Conservation (phyloP, 2,888 invertebrate genomes). For the Melanophora roralis region DNA sequence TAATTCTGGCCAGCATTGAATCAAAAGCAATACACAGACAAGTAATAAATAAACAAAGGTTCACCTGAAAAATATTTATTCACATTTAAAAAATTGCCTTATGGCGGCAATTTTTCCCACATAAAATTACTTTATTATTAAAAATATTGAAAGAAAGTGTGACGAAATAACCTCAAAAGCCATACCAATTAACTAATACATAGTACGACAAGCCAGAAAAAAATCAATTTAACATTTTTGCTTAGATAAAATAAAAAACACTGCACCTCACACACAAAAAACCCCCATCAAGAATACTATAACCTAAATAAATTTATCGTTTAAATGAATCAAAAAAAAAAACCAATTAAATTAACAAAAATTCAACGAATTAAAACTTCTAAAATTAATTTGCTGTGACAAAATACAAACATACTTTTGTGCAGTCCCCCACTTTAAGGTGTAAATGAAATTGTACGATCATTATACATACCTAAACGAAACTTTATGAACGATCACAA, state of each 20-base stretch:
- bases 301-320: conserved; percentile 58
- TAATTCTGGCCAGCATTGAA: too few species aligned
- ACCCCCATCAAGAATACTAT: too few species aligned
- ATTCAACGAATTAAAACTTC: conserved; percentile 11
- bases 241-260: conserved; percentile 27
- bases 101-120: too few species aligned
- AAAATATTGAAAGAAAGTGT: too few species aligned
- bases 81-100: too few species aligned
- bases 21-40: too few species aligned
- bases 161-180: conserved; percentile 68
- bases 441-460: neutral
- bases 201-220: conserved; percentile 64
- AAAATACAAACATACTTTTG: conserved; percentile 28
- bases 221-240: conserved; percentile 59
- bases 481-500: neutral
- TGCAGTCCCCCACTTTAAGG: neutral
- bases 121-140: too few species aligned
- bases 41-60: too few species aligned
- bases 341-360: neutral
- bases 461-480: neutral
- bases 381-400: conserved; percentile 53
- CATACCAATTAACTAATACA: conserved; percentile 68
- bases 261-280: too few species aligned
- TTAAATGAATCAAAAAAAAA: conserved; percentile 16
- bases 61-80: too few species aligned